These are phyloP conservation scores for Varanus salvator DNA, from an alignment of 2,113 vertebrate genomes.

Conservation along the genomic window DNA sequence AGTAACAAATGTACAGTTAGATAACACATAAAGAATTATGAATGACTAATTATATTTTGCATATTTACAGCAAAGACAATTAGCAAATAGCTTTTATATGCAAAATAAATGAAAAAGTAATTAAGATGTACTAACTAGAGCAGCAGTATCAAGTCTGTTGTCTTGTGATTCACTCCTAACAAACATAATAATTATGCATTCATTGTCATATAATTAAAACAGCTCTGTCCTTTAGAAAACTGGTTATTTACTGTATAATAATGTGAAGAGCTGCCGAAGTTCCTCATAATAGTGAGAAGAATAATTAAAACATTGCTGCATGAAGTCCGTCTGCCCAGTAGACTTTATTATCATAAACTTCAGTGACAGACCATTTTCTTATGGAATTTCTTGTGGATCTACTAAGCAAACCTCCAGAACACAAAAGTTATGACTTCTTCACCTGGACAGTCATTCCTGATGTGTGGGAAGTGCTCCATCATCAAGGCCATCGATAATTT, in stretches of 20 bases:
- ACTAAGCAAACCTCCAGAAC: conserved; percentile 10
- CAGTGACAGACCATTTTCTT: conserved; percentile 58
- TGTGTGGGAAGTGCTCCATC: neutral
- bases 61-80: conserved; percentile 90
- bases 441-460: neutral
- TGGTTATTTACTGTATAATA: conserved; percentile 86
- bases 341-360: conserved; percentile 79
- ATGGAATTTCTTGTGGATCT: conserved; percentile 47
- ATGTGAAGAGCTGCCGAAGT: conserved; percentile 85
- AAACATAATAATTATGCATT: conserved; percentile 91
- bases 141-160: conserved; percentile 88
- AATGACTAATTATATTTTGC: conserved; percentile 90
- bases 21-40: conserved; percentile 89
- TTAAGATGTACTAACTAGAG: conserved; percentile 88
- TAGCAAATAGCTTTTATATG: conserved; percentile 91
- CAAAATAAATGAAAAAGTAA: conserved; percentile 92
- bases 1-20: conserved; percentile 87
- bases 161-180: conserved; percentile 88
- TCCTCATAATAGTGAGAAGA: conserved; percentile 81
- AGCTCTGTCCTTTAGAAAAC: conserved; percentile 88
- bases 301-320: conserved; percentile 84
- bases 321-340: conserved; percentile 69
- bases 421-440: neutral
- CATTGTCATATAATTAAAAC: conserved; percentile 91
- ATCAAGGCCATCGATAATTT: neutral